Base-by-base conservation (phyloP, 2,888 invertebrate genomes). In the Dicroscelio sp. region DNA sequence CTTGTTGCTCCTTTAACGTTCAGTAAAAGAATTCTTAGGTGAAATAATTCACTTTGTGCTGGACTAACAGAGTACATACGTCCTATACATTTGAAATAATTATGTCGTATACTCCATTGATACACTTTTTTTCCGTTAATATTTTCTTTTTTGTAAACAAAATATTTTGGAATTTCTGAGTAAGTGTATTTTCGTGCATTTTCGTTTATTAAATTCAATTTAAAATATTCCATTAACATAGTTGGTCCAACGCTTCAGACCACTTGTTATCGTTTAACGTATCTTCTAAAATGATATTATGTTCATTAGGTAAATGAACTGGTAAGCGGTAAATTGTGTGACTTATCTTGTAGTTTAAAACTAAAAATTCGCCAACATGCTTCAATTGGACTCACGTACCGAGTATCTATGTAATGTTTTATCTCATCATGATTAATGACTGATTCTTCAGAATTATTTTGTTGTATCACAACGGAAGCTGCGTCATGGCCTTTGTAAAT, bases 21-120 rank as follows among this genome's bases (percentile, higher is more conserved):
- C 12, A 94, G 90, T 8, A 96, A 88, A 1, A 96, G 69, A 8
- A 96, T 69, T 63, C 95, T 78, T 0, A 96, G 76, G 83, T 94
- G 92, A 84, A 90, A 96, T 10, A 93, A 73, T 92, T 96, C 95
- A 0, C 38, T 71, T 69, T 96, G 79, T 0, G 60, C n/a, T 60
- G 83, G 83, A 48, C 84, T 90, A 8, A 95, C 94, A n/a, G n/a
- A n/a, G n/a, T n/a, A n/a, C n/a, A n/a, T n/a, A n/a, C n/a, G n/a
- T n/a, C n/a, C n/a, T n/a, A 95, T 93, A n/a, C 67, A 67, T 31
- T 91, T 90, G 17, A 85, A 86, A n/a, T 90, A 48, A n/a, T 60
- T 43, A 69, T 86, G 82, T 23, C 94, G 79, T 12, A n/a, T n/a
- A 17, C 90, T 69, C 86, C 92, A 87, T 58, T 31, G 31, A 25